Evolutionary conservation across 2,113 vertebrate genomes (phyloP).

Genomic region (Nanorana parkeri): DNA sequence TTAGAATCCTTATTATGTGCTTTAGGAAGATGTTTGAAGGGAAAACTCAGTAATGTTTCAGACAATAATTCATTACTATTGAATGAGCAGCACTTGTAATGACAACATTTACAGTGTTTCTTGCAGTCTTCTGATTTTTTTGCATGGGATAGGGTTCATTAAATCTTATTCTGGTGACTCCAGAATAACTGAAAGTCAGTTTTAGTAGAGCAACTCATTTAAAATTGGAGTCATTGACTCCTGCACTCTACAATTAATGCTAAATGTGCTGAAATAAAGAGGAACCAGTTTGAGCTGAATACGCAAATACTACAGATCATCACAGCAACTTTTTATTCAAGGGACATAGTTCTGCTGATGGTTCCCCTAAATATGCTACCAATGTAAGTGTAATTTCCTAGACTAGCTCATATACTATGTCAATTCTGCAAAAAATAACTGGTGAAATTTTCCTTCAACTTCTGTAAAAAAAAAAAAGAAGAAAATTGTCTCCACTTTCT

Average conservation of each 20-base stretch:
- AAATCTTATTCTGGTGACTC: not conserved
- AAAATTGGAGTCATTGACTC: not conserved
- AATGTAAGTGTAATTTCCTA: too few species aligned
- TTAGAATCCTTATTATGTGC: not conserved
- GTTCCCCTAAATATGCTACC: too few species aligned
- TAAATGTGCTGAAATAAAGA: too few species aligned
- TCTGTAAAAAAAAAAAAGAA: too few species aligned
- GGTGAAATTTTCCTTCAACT: too few species aligned
- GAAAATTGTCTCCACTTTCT: too few species aligned
- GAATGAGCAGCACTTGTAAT: not conserved
- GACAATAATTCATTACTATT: not conserved
- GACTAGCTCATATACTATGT: too few species aligned
- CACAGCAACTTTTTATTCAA: too few species aligned
- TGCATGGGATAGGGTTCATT: not conserved
- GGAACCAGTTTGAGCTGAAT: too few species aligned
- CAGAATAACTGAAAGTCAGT: conserved; percentile 1
- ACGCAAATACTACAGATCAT: too few species aligned
- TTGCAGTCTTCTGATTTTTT: not conserved
- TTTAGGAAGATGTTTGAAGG: not conserved
- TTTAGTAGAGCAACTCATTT: not conserved
- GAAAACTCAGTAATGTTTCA: not conserved
- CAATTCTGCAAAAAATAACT: too few species aligned
- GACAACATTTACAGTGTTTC: not conserved
- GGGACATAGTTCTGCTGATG: too few species aligned
- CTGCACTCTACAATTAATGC: conserved; percentile 22